Conservation (phyloP, 2,888 invertebrate species). For the Dyspetes luteomarginatus region DNA sequence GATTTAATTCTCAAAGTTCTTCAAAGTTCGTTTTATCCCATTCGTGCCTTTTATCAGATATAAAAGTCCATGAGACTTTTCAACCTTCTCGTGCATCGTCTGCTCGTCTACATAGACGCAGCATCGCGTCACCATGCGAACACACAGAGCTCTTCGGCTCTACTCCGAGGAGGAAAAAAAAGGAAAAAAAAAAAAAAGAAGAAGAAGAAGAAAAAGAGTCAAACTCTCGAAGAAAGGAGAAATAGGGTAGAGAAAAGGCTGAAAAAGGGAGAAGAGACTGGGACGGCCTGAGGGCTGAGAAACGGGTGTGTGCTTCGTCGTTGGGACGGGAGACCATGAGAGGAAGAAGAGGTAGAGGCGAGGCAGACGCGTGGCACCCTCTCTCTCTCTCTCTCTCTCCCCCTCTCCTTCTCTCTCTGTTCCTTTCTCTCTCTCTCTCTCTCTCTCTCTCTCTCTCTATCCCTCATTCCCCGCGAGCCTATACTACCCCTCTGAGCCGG, state of each 20-base stretch:
- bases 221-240: conserved; percentile 50
- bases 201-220: conserved; percentile 45
- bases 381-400: neutral
- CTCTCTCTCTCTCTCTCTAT: conserved; percentile 21
- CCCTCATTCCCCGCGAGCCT: conserved; percentile 36
- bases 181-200: conserved; percentile 11
- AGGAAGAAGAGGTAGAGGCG: conserved; percentile 53
- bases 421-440: neutral
- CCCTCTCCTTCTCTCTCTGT: neutral
- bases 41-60: too few species aligned
- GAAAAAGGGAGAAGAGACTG: conserved; percentile 63
- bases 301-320: conserved; percentile 60
- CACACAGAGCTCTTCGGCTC: too few species aligned
- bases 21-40: too few species aligned
- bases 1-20: too few species aligned
- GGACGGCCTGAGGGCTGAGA: conserved; percentile 63
- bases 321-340: conserved; percentile 65
- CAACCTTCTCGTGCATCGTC: too few species aligned
- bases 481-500: conserved; percentile 47
- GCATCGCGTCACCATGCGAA: too few species aligned
- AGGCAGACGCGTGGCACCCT: conserved; percentile 64
- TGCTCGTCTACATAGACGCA: too few species aligned
- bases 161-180: too few species aligned
- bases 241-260: conserved; percentile 22
- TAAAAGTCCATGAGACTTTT: too few species aligned